phyloP scores from a whole-genome alignment of 2,888 invertebrate genomes.

The Adelognathus sp. region DNA sequence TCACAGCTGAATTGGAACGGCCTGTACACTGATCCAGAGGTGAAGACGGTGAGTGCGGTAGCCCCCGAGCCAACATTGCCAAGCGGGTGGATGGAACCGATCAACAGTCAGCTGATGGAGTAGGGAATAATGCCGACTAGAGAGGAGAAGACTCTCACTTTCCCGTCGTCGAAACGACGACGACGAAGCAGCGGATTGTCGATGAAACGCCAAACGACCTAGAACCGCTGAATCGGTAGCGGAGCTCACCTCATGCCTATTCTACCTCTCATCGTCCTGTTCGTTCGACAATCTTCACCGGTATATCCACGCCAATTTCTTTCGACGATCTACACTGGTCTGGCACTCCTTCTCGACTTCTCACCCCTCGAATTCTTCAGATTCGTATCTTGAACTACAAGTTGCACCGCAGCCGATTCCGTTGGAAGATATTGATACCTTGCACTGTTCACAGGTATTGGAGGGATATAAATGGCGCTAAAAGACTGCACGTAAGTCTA shows the following conservation, averaged over 20 bases:
- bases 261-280: not conserved
- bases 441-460: not conserved
- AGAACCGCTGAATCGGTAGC: slow-evolving; percentile 71
- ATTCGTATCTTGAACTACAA: not conserved
- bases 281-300: slow-evolving; percentile 25
- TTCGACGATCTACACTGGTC: not conserved
- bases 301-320: not conserved
- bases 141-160: slow-evolving; percentile 71
- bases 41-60: slow-evolving; percentile 27
- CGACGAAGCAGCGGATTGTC: slow-evolving; percentile 67
- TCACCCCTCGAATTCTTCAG: not conserved
- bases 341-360: not conserved
- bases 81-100: slow-evolving; percentile 64
- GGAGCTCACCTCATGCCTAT: slow-evolving; percentile 51
- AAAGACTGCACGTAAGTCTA: too few species aligned
- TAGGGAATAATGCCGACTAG: slow-evolving; percentile 66
- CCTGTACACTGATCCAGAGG: slow-evolving; percentile 2
- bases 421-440: not conserved
- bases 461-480: too few species aligned
- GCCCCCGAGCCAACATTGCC: slow-evolving; percentile 5
- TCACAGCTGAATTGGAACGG: slow-evolving; percentile 23
- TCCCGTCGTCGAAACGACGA: slow-evolving; percentile 59
- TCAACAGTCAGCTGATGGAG: slow-evolving; percentile 74
- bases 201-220: slow-evolving; percentile 74
- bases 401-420: not conserved